Base-by-base conservation (phyloP, 2,113 vertebrate species). In the Zingel zingel region DNA sequence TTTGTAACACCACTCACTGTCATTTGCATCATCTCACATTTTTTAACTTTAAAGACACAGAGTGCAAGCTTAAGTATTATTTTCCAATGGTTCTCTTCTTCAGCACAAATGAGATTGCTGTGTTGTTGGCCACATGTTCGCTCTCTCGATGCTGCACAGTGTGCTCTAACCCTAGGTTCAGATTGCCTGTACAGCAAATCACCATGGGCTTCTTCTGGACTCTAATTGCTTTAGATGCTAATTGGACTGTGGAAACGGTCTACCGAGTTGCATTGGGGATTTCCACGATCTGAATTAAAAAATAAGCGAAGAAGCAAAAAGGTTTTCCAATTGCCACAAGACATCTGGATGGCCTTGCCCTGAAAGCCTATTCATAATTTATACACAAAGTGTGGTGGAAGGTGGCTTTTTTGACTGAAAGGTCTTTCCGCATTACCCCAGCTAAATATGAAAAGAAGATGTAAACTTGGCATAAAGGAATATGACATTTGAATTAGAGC, bases 331-430 rank as follows among this genome's bases (percentile, higher is more conserved):
- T 92, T 91, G 93, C 93, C 91, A 92, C 85, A 84, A 94, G 93
- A 94, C 93, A 92, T 94, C 93, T 93, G 93, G 92, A 93, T 93
- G 92, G 89, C 88, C 92, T 93, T 95, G 92, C 93, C 94, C 93
- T 93, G 92, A 95, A 95, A 94, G 93, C 92, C 95, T 94, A 95
- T 95, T 94, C 92, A 95, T 96, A 95, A 96, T 95, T 95, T 95
- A 95, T 95, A 91, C 74, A 86, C 84, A 85, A 74, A 91, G 92
- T 93, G 86, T 93, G 81, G 88, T 82, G 81, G 90, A 93, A 93
- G 93, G 93, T 94, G 92, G 88, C 90, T 91, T 86, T 86, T 91
- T 89, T 94, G 89, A 96, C 92, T 93, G 89, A 94, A 93, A 92
- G 92, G 88, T 91, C 89, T 88, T 87, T 81, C 76, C 87, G 82